phyloP scores from a whole-genome alignment of 2,888 invertebrate genomes.

The Sepiola atlantica region DNA sequence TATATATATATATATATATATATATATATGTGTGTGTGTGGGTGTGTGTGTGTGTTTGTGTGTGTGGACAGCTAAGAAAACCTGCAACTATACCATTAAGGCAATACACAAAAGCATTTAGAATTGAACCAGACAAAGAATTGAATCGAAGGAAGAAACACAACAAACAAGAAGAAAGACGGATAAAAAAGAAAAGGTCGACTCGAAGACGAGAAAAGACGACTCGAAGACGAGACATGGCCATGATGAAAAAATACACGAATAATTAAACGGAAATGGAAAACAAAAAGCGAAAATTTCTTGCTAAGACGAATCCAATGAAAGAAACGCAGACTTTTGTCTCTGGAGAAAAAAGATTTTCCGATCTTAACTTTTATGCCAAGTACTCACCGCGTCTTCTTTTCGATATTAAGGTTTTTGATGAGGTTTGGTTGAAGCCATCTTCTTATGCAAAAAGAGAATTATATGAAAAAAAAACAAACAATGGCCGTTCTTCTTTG shows the following conservation, averaged over 20 bases:
- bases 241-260: background rate
- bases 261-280: background rate
- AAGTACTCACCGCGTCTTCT: no score
- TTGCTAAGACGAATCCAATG: background rate
- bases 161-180: background rate
- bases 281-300: background rate
- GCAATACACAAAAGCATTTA: background rate
- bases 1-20: background rate
- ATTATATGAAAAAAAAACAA: background rate
- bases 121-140: background rate
- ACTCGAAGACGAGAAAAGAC: background rate
- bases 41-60: no score
- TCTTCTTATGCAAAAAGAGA: background rate
- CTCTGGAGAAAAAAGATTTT: background rate
- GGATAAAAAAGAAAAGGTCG: background rate
- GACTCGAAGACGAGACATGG: background rate
- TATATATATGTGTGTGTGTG: background rate
- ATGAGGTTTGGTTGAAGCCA: background rate
- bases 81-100: background rate
- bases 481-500: background rate
- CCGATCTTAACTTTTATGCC: background rate
- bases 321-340: background rate
- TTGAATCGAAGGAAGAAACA: background rate
- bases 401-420: background rate
- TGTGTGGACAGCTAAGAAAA: background rate